Conservation (phyloP, 2,113 vertebrate species). For the Scopus umbretta region DNA sequence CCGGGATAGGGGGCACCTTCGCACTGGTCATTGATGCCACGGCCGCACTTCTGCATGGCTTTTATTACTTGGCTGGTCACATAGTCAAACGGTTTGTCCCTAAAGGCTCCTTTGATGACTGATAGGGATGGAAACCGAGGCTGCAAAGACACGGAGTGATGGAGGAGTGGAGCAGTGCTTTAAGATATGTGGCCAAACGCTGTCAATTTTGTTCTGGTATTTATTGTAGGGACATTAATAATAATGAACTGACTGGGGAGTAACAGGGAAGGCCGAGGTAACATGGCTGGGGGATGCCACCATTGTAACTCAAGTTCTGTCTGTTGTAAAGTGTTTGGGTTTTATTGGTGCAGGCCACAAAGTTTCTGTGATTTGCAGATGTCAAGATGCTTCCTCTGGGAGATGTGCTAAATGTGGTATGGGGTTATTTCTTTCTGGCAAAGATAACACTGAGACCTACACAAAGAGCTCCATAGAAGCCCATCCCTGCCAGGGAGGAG, state of each 20-base stretch:
- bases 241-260: not conserved
- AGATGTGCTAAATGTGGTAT: not conserved
- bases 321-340: not conserved
- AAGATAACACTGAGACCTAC: not conserved
- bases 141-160: not conserved
- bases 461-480: not conserved
- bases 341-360: not conserved
- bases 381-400: not conserved
- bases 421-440: not conserved
- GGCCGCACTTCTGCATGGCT: conserved; percentile 51
- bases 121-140: not conserved
- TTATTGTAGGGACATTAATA: conserved; percentile 59
- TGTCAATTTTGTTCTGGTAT: conserved; percentile 55
- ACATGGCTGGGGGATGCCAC: fast-evolving
- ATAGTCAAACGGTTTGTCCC: conserved; percentile 62
- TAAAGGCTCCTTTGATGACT: conserved; percentile 55
- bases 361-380: not conserved
- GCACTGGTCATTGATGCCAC: conserved; percentile 52
- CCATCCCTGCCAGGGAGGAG: not conserved
- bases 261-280: not conserved
- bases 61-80: conserved; percentile 51
- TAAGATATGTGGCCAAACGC: not conserved
- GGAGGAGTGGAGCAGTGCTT: conserved; percentile 17
- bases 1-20: conserved; percentile 61
- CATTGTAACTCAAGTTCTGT: not conserved